A percentile compares a stretch with the other conserved stretches of the same genome.
Evolutionary conservation across 2,888 invertebrate genomes (phyloP).

Genomic region (Nomada ruficornis): DNA sequence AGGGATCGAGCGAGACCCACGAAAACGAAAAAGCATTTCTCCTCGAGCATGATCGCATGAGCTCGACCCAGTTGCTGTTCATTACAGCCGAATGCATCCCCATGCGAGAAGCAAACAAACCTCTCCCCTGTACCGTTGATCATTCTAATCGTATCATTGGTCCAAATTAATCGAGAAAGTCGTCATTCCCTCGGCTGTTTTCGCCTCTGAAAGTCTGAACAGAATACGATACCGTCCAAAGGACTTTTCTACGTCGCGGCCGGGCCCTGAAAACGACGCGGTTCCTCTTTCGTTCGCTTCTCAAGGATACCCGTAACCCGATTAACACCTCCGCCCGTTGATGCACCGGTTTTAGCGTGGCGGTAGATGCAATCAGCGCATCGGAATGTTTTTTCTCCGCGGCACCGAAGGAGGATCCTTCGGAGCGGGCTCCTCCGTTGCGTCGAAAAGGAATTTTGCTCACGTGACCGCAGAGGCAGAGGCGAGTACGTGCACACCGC

Average conservation of each 20-base stretch:
- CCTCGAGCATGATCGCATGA: constrained; percentile 18
- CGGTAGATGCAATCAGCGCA: constrained; percentile 67
- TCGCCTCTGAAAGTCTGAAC: not conserved
- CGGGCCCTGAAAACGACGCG: not conserved
- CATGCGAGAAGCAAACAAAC: no score
- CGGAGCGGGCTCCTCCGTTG: constrained; percentile 42
- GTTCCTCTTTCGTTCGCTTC: constrained; percentile 18
- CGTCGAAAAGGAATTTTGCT: constrained; percentile 70
- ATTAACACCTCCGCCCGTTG: constrained; percentile 51
- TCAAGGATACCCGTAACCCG: constrained; percentile 56
- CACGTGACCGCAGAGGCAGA: constrained; percentile 57
- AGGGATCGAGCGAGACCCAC: constrained; percentile 35
- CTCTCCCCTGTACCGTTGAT: not conserved
- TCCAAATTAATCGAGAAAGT: not conserved
- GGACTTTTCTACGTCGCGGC: constrained; percentile 16
- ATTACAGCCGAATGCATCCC: constrained; percentile 11
- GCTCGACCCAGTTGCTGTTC: constrained; percentile 33
- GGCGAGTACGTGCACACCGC: constrained; percentile 25
- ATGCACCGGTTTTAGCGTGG: constrained; percentile 46
- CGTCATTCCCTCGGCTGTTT: not conserved
- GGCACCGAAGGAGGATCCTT: constrained; percentile 41
- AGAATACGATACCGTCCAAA: not conserved
- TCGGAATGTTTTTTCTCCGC: constrained; percentile 69
- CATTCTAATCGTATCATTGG: not conserved
- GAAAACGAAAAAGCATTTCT: constrained; percentile 53